Percentiles rank a stretch among this genome's conserved stretches.
These are phyloP conservation scores for Euproctis similis DNA, from an alignment of 2,888 invertebrate genomes.

Conservation along the genomic window DNA sequence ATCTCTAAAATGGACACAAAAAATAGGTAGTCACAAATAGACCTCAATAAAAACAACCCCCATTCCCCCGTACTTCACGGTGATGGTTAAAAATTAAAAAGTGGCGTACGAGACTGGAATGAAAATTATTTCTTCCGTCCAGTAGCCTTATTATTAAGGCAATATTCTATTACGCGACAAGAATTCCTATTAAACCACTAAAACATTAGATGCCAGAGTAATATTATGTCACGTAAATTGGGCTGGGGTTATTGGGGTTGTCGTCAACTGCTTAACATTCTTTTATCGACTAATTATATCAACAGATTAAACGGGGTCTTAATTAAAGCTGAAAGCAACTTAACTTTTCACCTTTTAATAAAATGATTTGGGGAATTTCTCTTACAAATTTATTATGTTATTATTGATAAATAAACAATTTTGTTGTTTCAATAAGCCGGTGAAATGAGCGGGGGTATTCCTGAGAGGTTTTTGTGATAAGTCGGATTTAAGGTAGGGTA, in stretches of 20 bases:
- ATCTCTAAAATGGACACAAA: too few species aligned
- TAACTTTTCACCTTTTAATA: constrained; percentile 12
- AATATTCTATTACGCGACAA: constrained; percentile 48
- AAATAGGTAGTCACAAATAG: too few species aligned
- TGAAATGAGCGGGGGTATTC: constrained; percentile 22
- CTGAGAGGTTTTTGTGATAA: constrained; percentile 28
- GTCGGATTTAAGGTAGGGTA: constrained; percentile 22
- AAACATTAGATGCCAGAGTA: constrained; percentile 27
- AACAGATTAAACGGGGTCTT: constrained; percentile 17
- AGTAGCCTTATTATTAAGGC: constrained; percentile 56
- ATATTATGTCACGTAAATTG: constrained; percentile 32
- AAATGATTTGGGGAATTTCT: constrained; percentile 13
- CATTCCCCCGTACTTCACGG: too few species aligned
- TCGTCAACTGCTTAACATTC: constrained; percentile 26
- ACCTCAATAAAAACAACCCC: too few species aligned
- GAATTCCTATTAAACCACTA: constrained; percentile 50
- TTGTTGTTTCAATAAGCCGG: constrained; percentile 27
- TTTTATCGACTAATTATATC: constrained; percentile 28
- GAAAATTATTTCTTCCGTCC: constrained; percentile 34
- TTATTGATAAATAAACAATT: constrained; percentile 16
- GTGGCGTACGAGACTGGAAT: constrained; percentile 45
- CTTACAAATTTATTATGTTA: constrained; percentile 12
- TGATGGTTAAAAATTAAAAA: constrained; percentile 58
- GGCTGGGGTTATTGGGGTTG: too few species aligned
- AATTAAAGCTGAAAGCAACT: constrained; percentile 12